These are phyloP conservation scores for Zootermopsis nevadensis DNA, from an alignment of 2,888 invertebrate species.

Conservation along the genomic window DNA sequence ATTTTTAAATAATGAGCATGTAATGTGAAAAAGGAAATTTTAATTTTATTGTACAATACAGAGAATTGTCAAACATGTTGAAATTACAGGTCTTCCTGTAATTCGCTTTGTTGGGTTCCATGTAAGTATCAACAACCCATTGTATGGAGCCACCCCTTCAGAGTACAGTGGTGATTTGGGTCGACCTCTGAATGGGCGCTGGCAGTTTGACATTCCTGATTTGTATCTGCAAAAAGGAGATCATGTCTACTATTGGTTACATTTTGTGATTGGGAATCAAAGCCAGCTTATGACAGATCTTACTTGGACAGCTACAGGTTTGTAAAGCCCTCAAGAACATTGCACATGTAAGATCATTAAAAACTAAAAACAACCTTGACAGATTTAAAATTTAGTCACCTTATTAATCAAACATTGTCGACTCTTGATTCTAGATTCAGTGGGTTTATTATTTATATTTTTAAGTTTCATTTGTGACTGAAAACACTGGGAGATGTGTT, in stretches of 20 bases:
- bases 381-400: too few species aligned
- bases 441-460: too few species aligned
- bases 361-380: too few species aligned
- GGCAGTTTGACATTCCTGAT: constrained; percentile 31
- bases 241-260: constrained; percentile 41
- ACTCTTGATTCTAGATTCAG: too few species aligned
- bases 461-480: too few species aligned
- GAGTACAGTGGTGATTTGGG: constrained; percentile 42
- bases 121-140: constrained; percentile 40
- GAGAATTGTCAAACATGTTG: too few species aligned
- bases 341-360: too few species aligned
- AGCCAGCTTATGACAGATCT: constrained; percentile 18
- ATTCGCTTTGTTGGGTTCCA: constrained; percentile 45
- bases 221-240: constrained; percentile 41
- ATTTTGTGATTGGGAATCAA: background rate
- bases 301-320: constrained; percentile 16
- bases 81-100: constrained; percentile 31
- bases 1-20: too few species aligned
- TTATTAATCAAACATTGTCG: too few species aligned
- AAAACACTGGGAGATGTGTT: too few species aligned
- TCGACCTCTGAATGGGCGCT: constrained; percentile 17
- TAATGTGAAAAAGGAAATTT: too few species aligned
- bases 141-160: constrained; percentile 34
- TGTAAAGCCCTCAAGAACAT: background rate
- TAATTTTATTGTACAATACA: too few species aligned